Percentiles rank a stretch among this genome's conserved stretches.
phyloP scores from a whole-genome alignment of 2,888 invertebrate species.

The Apotomis capreana region DNA sequence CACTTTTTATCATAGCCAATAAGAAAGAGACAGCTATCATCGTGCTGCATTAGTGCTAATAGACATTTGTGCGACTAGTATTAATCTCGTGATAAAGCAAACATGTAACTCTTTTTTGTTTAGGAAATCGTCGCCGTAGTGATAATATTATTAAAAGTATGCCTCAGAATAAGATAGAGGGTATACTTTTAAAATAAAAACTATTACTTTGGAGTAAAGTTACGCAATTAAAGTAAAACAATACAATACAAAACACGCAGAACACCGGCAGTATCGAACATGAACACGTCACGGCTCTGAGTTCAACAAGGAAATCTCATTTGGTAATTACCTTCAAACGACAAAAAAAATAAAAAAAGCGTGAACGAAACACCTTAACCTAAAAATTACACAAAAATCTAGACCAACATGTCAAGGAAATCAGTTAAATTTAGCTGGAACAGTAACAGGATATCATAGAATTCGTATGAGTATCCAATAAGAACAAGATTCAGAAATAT shows the following conservation, averaged over 20 bases:
- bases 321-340: conserved; percentile 39
- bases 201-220: neutral
- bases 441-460: conserved; percentile 13
- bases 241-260: conserved; percentile 25
- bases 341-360: conserved; percentile 35
- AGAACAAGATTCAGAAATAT: conserved; percentile 13
- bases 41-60: too few species aligned
- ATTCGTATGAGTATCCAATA: conserved; percentile 11
- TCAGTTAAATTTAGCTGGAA: neutral
- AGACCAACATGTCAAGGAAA: neutral
- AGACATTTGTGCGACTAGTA: too few species aligned
- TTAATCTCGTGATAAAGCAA: too few species aligned
- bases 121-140: too few species aligned
- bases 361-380: conserved; percentile 11
- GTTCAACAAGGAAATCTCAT: conserved; percentile 36
- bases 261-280: conserved; percentile 17
- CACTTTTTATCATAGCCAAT: neutral
- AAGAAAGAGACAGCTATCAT: neutral
- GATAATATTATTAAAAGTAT: too few species aligned
- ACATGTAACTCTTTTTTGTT: too few species aligned
- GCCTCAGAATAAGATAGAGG: neutral
- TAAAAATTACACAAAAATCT: conserved; percentile 14
- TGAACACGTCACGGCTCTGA: conserved; percentile 31
- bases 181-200: neutral
- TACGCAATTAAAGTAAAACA: conserved; percentile 22